Evolutionary conservation across 2,888 invertebrate genomes (phyloP).

Genomic region (Corythucha ciliata): DNA sequence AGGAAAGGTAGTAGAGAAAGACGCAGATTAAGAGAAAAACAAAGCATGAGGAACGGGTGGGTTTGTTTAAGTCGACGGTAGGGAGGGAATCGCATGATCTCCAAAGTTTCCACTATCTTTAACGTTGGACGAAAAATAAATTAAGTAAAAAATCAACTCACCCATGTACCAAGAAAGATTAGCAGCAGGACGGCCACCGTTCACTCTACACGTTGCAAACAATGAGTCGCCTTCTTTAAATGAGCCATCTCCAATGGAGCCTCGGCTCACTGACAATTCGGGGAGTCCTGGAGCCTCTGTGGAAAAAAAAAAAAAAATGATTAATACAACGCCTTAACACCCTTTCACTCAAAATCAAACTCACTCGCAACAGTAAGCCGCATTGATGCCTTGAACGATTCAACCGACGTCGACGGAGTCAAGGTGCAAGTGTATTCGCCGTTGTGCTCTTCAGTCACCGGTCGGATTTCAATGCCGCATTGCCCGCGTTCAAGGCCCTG

Average conservation of each 20-base stretch:
- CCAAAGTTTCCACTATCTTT: too few species aligned
- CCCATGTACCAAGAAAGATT: slow-evolving; percentile 57
- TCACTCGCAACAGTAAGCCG: slow-evolving; percentile 63
- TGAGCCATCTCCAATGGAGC: slow-evolving; percentile 38
- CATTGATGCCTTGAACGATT: slow-evolving; percentile 49
- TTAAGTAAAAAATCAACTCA: slow-evolving; percentile 7
- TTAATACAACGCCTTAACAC: slow-evolving; percentile 36
- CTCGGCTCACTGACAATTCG: slow-evolving; percentile 44
- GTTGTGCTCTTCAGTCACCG: slow-evolving; percentile 56
- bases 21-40: too few species aligned
- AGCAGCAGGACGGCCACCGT: slow-evolving; percentile 63
- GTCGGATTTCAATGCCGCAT: slow-evolving; percentile 59
- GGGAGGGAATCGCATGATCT: too few species aligned
- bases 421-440: slow-evolving; percentile 60
- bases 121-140: neutral
- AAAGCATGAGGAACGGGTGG: too few species aligned
- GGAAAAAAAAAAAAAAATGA: slow-evolving; percentile 20
- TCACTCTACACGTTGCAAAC: slow-evolving; percentile 56
- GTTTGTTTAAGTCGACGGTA: too few species aligned
- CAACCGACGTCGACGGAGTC: slow-evolving; percentile 40
- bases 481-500: slow-evolving; percentile 52
- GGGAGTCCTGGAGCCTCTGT: slow-evolving; percentile 41
- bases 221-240: slow-evolving; percentile 55
- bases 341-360: neutral
- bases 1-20: neutral